Conservation (phyloP, 2,888 invertebrate species). For the Agrilus biguttatus region DNA sequence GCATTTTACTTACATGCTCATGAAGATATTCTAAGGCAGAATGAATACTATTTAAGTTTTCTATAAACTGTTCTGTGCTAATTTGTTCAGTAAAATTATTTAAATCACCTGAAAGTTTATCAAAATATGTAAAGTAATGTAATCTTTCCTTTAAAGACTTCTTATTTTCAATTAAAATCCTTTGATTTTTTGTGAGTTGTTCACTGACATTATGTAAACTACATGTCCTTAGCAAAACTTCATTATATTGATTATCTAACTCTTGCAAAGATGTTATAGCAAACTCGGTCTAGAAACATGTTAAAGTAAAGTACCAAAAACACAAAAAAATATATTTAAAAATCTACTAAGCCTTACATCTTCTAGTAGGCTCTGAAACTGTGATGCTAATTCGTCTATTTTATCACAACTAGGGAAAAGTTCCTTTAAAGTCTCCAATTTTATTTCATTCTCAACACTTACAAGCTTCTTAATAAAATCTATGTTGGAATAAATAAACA, state of each 20-base stretch:
- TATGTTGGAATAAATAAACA: constrained; percentile 41
- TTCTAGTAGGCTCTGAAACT: constrained; percentile 51
- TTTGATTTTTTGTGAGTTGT: constrained; percentile 79
- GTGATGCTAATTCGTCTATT: constrained; percentile 47
- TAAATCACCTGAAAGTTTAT: constrained; percentile 19
- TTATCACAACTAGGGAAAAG: constrained; percentile 59
- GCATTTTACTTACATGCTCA: constrained; percentile 48
- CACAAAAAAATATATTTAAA: background rate
- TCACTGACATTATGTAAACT: constrained; percentile 85
- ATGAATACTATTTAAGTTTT: constrained; percentile 70
- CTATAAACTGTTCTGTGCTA: constrained; percentile 64
- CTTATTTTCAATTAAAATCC: constrained; percentile 63
- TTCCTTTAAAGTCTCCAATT: constrained; percentile 52
- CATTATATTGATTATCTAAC: constrained; percentile 63
- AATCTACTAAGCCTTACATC: constrained; percentile 33
- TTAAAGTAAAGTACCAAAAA: background rate
- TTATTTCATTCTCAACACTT: constrained; percentile 51
- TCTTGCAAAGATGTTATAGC: constrained; percentile 51
- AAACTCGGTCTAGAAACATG: constrained; percentile 12
- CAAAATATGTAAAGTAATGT: constrained; percentile 71
- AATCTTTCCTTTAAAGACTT: constrained; percentile 67
- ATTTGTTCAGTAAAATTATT: constrained; percentile 18
- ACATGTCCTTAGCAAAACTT: constrained; percentile 85
- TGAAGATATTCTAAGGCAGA: constrained; percentile 74
- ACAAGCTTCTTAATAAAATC: constrained; percentile 70